Evolutionary conservation across 2,888 invertebrate species (phyloP).

Genomic region (Anagyrus pseudococci): DNA sequence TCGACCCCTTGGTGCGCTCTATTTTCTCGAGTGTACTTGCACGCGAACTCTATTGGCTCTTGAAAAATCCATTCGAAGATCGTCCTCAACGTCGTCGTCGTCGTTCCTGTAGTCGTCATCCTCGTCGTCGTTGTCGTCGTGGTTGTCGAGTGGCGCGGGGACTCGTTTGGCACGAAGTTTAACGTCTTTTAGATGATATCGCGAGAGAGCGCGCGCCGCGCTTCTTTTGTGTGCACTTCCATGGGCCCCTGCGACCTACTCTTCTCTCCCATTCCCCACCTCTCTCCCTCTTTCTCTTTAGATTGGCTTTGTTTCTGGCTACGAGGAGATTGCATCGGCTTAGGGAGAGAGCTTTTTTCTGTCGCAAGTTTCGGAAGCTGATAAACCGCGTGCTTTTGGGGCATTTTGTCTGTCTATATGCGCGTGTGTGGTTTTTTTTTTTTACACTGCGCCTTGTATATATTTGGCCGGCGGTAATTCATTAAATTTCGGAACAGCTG

Average conservation of each 20-base stretch:
- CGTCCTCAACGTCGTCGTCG: not conserved
- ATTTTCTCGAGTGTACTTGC: conserved; percentile 12
- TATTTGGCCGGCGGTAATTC: too few relatives aligned
- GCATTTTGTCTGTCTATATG: too few relatives aligned
- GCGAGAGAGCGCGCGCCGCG: not conserved
- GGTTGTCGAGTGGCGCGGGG: not conserved
- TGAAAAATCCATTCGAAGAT: conserved; percentile 22
- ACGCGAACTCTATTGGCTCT: conserved; percentile 15
- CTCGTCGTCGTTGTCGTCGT: not conserved
- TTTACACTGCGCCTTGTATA: too few relatives aligned
- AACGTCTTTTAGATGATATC: conserved; percentile 22
- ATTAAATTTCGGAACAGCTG: too few relatives aligned
- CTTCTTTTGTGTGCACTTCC: conserved; percentile 13
- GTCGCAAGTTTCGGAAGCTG: not conserved
- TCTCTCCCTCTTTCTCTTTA: not conserved
- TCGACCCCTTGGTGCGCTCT: conserved; percentile 4
- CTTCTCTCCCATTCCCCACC: not conserved
- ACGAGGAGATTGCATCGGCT: conserved; percentile 10
- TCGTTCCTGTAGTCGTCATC: not conserved
- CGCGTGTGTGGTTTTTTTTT: too few relatives aligned
- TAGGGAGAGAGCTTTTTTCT: not conserved
- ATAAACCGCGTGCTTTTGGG: not conserved
- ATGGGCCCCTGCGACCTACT: not conserved
- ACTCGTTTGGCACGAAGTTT: conserved; percentile 22
- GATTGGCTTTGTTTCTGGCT: not conserved